These are phyloP conservation scores for Nothocercus julius DNA, from an alignment of 2,113 vertebrate genomes.

Conservation along the genomic window DNA sequence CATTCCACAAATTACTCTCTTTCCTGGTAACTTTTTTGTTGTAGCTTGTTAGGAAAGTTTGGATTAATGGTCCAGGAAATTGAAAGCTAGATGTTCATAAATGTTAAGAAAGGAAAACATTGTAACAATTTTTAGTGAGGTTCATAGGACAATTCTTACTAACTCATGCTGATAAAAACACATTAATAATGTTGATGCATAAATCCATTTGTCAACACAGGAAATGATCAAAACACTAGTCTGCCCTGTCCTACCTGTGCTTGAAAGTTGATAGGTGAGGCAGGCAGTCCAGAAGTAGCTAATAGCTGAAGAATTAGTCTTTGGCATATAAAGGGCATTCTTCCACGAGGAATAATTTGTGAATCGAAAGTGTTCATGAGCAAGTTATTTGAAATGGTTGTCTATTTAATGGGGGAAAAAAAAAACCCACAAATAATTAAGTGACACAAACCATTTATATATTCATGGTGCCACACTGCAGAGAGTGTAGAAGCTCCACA, in stretches of 20 bases:
- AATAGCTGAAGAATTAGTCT: neutral
- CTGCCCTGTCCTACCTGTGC: neutral
- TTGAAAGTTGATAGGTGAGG: neutral
- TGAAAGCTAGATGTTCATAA: slow-evolving; percentile 38
- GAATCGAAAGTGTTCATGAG: neutral
- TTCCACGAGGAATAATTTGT: neutral
- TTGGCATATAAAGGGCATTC: neutral
- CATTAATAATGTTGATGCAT: neutral
- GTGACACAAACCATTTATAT: neutral
- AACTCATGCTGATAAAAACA: neutral
- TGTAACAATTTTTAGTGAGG: neutral
- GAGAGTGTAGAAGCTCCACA: neutral
- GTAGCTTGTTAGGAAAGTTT: slow-evolving; percentile 41
- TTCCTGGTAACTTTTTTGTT: neutral
- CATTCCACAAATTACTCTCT: slow-evolving; percentile 38
- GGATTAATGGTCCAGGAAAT: slow-evolving; percentile 53
- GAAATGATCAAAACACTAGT: neutral
- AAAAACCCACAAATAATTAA: neutral
- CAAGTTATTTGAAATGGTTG: neutral
- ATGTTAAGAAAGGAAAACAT: slow-evolving; percentile 38
- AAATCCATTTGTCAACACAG: neutral
- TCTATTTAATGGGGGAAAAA: neutral
- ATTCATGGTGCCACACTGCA: neutral
- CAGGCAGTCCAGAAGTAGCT: neutral
- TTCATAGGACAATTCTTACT: neutral